Evolutionary conservation across 1,140 invertebrate genomes (phyloP), one percentile per base, ranked within the genome.

Genomic region (Heliconius hewitsoni): DNA sequence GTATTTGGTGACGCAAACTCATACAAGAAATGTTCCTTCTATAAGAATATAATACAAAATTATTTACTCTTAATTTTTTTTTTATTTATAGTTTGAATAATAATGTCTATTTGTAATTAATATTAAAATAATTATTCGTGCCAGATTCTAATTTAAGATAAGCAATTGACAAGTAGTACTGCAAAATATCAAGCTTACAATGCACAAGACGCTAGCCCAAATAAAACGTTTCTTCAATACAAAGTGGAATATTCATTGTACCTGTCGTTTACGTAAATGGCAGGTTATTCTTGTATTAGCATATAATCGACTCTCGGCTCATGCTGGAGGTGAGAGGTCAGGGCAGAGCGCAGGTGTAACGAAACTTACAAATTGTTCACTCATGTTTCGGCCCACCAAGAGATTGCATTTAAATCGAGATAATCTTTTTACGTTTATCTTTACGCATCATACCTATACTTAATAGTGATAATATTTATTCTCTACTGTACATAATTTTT

Each of bases 231-330:
- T 19, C 71, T 72, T 42, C 30, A 72, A 72, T 72, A 0, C 30
- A 72, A 72, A 39, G 71, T 39, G 34, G 70, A 72, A 39, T 42
- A 42, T 72, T 72, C 71, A 72, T 70, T 75, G 78, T 76, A 66
- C 55, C 60, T 76, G 34, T 55, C 46, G 76, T 83, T 83, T 85
- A 81, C 83, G 82, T 84, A 83, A 86, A 83, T 79, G 83, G 78
- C 76, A 79, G 81, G 81, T 86, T 87, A 87, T 85, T 83, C 82
- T 78, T 71, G 79, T 85, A 90, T 90, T 89, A 91, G 87, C 89
- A 90, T 90, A 89, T 89, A 90, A 91, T 88, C 86, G 85, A 81
- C 74, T 73, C 78, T 60, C 39, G 60, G 78, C 75, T 79, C 82
- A 82, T 84, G 70, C 81, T 82, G 46, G 71, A 74, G 88, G 85